Conservation (phyloP, 2,797 vertebrate genomes). For the Paedocypris micromegethes region DNA sequence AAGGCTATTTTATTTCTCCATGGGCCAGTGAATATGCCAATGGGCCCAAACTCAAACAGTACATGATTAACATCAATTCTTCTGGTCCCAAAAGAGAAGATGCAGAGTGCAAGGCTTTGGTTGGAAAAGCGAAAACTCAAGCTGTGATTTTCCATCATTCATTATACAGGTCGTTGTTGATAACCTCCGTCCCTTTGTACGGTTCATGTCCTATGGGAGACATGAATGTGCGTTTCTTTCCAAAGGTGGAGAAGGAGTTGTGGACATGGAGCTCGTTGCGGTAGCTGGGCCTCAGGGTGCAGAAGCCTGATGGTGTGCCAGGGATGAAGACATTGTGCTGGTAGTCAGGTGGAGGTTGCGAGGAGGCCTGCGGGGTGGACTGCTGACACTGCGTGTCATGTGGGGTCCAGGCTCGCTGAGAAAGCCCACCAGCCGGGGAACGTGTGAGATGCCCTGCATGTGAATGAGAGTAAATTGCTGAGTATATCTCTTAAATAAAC, state of each 20-base stretch:
- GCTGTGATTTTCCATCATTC: constrained; percentile 51
- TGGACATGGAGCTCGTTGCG: constrained; percentile 76
- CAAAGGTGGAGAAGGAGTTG: constrained; percentile 90
- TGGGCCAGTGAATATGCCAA: too few species aligned
- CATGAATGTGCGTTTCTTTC: constrained; percentile 83
- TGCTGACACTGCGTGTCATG: constrained; percentile 70
- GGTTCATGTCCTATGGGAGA: constrained; percentile 69
- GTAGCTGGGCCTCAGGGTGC: constrained; percentile 70
- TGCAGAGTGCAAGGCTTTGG: constrained; percentile 42
- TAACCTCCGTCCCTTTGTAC: constrained; percentile 67
- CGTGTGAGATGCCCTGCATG: constrained; percentile 78
- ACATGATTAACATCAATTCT: too few species aligned
- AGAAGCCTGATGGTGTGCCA: constrained; percentile 76
- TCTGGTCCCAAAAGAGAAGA: too few species aligned
- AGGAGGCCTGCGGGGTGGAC: constrained; percentile 61
- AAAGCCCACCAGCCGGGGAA: constrained; percentile 60
- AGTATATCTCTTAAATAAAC: background rate
- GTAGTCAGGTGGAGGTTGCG: constrained; percentile 79
- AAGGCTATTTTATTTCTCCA: too few species aligned
- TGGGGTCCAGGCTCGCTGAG: constrained; percentile 77
- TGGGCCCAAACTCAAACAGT: too few species aligned
- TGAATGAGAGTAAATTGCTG: constrained; percentile 15
- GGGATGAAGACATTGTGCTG: constrained; percentile 92
- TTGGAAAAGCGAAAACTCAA: constrained; percentile 3
- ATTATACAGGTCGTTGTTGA: constrained; percentile 84